Base-by-base conservation (phyloP, 2,113 vertebrate genomes). In the Struthidea cinerea region DNA sequence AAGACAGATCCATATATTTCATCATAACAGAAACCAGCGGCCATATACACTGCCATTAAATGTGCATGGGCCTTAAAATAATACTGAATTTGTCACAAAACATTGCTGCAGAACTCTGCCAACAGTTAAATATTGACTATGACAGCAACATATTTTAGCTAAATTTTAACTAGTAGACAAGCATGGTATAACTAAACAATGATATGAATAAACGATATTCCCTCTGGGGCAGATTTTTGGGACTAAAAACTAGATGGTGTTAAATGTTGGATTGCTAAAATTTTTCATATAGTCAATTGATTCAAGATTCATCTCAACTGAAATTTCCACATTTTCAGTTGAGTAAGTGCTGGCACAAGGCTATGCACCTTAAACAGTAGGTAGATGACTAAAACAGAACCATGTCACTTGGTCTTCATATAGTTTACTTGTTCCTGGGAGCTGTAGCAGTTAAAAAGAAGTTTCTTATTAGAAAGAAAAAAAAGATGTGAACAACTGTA, bases 11-110 rank as follows among this genome's bases (percentile, higher is more conserved):
- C 30, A 18, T 53, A 16, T 35, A 60, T 69, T 78, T 74, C 7
- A 65, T 52, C 13, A 14, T 33, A 74, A 84, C 7, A 69, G 32
- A 70, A 91, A 87, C 1, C n/a, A 81, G 22, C 7, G 75, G 24
- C 30, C 28, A 23, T 33, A 44, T 5, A 30, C 16, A 30, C 4
- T 69, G 7, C 2, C 0, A 2, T 21, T 17, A 18, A 81, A 32
- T 27, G 24, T 16, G 1, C 15, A 41, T 16, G 3, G 4, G 1
- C 4, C 4, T 84, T 70, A 64, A 93, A 74, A 78, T 53, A 74
- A 26, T 24, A 28, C 33, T 47, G 24, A 68, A 44, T 73, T 71
- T 68, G 3, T 21, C 8, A n/a, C 10, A 55, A 73, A n/a, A 35
- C 37, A 49, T 32, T 39, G 18, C 3, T 49, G 9, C 30, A 77